Percentiles rank a stretch among this genome's conserved stretches.
phyloP scores from a whole-genome alignment of 2,113 vertebrate genomes.

The Cryptotis parvus region DNA sequence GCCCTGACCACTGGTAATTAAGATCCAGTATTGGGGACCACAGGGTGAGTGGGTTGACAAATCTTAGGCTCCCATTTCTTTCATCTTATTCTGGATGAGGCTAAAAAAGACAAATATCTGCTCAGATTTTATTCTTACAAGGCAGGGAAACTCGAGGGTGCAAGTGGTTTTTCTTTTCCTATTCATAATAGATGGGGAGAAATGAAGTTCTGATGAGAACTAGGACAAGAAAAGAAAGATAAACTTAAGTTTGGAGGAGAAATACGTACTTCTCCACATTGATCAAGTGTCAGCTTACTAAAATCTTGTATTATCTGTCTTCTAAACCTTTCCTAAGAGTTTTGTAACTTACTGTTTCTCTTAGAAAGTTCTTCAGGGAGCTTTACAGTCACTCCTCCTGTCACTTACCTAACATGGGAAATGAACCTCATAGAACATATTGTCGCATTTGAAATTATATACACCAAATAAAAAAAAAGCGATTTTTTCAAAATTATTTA shows the following conservation, averaged over 20 bases:
- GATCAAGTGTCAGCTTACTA: neutral
- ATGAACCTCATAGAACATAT: neutral
- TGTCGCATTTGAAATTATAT: neutral
- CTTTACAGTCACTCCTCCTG: neutral
- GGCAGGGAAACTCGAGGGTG: neutral
- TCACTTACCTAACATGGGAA: neutral
- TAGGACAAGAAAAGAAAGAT: neutral
- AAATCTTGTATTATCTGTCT: neutral
- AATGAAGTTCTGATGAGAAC: neutral
- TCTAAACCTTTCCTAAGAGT: neutral
- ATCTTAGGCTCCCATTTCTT: conserved; percentile 3
- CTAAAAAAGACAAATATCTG: conserved; percentile 21
- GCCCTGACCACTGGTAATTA: neutral
- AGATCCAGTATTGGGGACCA: neutral
- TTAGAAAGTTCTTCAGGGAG: neutral
- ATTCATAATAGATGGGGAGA: neutral
- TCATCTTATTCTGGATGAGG: neutral
- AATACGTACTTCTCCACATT: neutral
- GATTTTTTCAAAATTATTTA: neutral
- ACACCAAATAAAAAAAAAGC: neutral
- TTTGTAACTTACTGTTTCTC: neutral
- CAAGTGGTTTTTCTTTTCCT: neutral
- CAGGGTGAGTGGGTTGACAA: neutral
- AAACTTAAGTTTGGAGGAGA: neutral
- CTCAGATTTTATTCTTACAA: conserved; percentile 54